Base-by-base conservation (phyloP, 2,113 vertebrate species). In the Chaetorhynchus papuensis region DNA sequence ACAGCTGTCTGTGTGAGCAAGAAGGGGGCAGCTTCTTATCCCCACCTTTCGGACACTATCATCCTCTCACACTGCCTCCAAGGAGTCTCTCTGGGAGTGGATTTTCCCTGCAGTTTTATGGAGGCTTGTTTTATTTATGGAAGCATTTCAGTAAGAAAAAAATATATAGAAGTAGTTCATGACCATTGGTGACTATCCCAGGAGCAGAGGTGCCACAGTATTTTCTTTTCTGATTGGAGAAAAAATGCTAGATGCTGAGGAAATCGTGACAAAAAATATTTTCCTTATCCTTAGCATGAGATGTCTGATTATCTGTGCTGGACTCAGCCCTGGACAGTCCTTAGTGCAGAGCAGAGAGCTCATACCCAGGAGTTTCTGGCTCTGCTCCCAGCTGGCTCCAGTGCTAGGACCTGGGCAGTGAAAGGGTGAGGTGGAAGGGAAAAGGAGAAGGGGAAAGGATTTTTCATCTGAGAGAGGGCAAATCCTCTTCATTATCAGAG, bases 31-130 rank as follows among this genome's bases (percentile, higher is more conserved):
- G 71, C 76, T 90, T 92, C 76, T 68, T 74, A 72, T 88, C 64
- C 87, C 78, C 78, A 95, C 84, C 78, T 97, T 91, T 95, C 8
- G 7, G 74, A 83, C 79, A 79, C 81, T 64, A 35, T 66, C 50
- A 74, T 83, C 47, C 27, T 47, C 70, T 97, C 82, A 66, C 50
- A 57, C 53, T 72, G 81, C 84, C 78, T 90, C 69, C 1, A 1
- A 66, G 47, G 42, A 69, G 33, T 86, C 90, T 96, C 15, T 0
- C 64, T 76, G 47, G 39, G 59, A 93, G 63, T 70, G 59, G 52
- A 90, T 80, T 96, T 95, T 84, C 35, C 80, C 83, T 92, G 81
- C 49, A 89, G 95, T 74, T 94, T 91, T 92, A 94, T 92, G 78
- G 59, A 78, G 30, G 16, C 17, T 87, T 83, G 39, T 80, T 95